phyloP scores from a whole-genome alignment of 1,140 invertebrate species.

The Papilio polyxenes region DNA sequence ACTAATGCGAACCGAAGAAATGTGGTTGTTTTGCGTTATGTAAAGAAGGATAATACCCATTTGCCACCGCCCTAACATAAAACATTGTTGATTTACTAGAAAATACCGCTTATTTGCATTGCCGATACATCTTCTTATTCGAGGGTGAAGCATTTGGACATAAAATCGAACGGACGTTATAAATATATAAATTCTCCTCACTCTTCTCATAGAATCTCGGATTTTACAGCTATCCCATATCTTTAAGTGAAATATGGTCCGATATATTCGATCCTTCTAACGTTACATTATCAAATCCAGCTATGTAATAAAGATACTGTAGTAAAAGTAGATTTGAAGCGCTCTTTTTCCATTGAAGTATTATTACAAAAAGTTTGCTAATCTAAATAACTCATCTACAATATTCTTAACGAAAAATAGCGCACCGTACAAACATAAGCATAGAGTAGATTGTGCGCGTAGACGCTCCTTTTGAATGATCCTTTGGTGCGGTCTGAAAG shows the following conservation, averaged over 20 bases:
- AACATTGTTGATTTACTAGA: slow-evolving; percentile 65
- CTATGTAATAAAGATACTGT: slow-evolving; percentile 40
- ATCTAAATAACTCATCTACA: slow-evolving; percentile 46
- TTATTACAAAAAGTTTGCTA: slow-evolving; percentile 51
- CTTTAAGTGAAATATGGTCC: slow-evolving; percentile 63
- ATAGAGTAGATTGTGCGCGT: slow-evolving; percentile 49
- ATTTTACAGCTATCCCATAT: slow-evolving; percentile 66
- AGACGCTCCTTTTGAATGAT: slow-evolving; percentile 60
- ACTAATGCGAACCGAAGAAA: slow-evolving; percentile 62
- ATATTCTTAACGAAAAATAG: slow-evolving; percentile 37
- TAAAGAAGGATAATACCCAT: slow-evolving; percentile 62
- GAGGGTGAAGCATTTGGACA: slow-evolving; percentile 62
- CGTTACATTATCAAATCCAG: slow-evolving; percentile 51
- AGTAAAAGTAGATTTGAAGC: slow-evolving; percentile 40
- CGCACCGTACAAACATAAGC: not conserved
- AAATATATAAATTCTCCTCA: slow-evolving; percentile 63
- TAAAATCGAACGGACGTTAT: slow-evolving; percentile 69
- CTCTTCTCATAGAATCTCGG: slow-evolving; percentile 58
- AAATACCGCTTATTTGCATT: slow-evolving; percentile 74
- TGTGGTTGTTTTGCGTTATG: slow-evolving; percentile 62
- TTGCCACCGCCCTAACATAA: slow-evolving; percentile 57
- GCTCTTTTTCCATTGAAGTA: slow-evolving; percentile 46
- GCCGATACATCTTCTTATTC: slow-evolving; percentile 63
- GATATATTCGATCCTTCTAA: slow-evolving; percentile 59
- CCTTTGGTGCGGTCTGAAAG: slow-evolving; percentile 58